A percentile compares a stretch with the other conserved stretches of the same genome.
These are phyloP conservation scores for Polyommatus iphigenia DNA, from an alignment of 2,888 invertebrate species.

Conservation along the genomic window DNA sequence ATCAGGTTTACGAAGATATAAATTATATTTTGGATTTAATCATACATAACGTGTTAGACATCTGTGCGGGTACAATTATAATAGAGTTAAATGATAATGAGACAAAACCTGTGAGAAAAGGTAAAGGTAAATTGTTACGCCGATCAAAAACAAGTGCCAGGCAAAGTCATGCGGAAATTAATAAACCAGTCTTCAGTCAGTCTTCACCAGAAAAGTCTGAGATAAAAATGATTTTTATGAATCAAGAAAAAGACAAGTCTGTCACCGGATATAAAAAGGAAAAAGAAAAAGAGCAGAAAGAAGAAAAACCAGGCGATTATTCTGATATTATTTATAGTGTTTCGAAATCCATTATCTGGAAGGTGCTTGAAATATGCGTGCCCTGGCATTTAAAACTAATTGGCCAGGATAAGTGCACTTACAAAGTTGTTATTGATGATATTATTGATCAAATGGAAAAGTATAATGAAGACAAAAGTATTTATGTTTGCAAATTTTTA, in stretches of 20 bases:
- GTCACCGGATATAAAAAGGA: conserved; percentile 51
- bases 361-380: conserved; percentile 62
- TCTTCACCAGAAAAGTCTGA: conserved; percentile 42
- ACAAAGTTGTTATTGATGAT: conserved; percentile 53
- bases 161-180: not conserved
- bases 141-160: conserved; percentile 32
- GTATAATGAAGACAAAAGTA: conserved; percentile 64
- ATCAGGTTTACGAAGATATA: conserved; percentile 52
- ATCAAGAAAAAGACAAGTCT: conserved; percentile 60
- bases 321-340: conserved; percentile 60
- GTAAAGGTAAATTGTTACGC: conserved; percentile 58
- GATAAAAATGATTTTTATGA: conserved; percentile 60
- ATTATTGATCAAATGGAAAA: conserved; percentile 55
- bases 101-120: conserved; percentile 48
- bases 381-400: conserved; percentile 66
- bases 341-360: conserved; percentile 65
- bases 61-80: conserved; percentile 63
- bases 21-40: conserved; percentile 57
- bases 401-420: conserved; percentile 56
- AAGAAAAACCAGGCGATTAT: conserved; percentile 51
- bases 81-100: conserved; percentile 59
- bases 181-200: not conserved
- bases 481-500: conserved; percentile 65
- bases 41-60: conserved; percentile 55
- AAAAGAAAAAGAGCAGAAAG: conserved; percentile 55